Base-by-base conservation (phyloP, 1,140 invertebrate genomes). In the Caenorhabditis inopinata region DNA sequence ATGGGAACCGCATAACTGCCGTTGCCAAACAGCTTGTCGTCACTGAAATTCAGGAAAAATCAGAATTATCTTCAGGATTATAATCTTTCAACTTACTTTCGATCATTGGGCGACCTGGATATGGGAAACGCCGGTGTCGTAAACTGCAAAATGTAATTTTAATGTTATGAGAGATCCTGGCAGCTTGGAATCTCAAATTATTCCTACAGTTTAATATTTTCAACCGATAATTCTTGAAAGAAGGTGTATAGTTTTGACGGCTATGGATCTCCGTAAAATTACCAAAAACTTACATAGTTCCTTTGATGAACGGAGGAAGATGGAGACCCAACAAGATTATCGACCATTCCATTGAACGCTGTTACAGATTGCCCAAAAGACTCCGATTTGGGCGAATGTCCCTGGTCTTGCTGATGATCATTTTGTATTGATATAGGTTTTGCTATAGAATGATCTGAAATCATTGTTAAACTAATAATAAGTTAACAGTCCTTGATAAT, bases 1-100 rank as follows among this genome's bases (percentile, higher is more conserved):
- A 51, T 82, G 14, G 77, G 77, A 7, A 74, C 46, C 16, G n/a
- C 75, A 53, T 78, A 77, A 68, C 53, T 76, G 2, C 32, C 80
- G n/a, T 78, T 77, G 3, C 45, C 53, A 48, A 42, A 45, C 11
- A 18, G 11, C 32, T 38, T 81, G 29, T 77, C 80, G 12, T 68
- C 76, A 42, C 76, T 78, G 76, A 27, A 78, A 74, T 16, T 14
- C 21, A 35, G 38, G 11, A 16, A 23, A 48, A 14, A 18, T 16
- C 1, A 18, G 27, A 53, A 0, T 49, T 51, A 27, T 3, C 35
- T 14, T 46, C 27, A 14, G 9, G 3, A 29, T 9, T n/a, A 12
- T 12, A 35, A 51, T n/a, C n/a, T n/a, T n/a, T n/a, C n/a, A n/a
- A 47, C 47, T 76, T 29, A 68, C 58, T 42, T 45, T 58, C 23